Evolutionary conservation across 2,797 vertebrate species (phyloP).

Genomic region (Molossus molossus): DNA sequence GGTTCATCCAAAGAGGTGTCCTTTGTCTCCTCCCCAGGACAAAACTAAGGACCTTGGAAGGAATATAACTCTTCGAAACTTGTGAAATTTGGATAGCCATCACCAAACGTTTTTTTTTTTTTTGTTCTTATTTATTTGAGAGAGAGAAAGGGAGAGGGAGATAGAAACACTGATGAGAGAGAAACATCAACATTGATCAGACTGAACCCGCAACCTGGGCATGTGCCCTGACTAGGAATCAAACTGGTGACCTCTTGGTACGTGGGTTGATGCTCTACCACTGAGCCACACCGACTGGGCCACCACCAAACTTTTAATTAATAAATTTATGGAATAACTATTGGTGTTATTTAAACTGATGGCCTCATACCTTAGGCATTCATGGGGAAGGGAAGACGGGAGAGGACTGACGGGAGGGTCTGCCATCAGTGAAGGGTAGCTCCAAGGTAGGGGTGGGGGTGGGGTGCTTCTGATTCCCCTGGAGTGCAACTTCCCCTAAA

Average conservation of each 20-base stretch:
- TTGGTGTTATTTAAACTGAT: slow-evolving; percentile 46
- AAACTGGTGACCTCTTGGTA: too few relatives aligned
- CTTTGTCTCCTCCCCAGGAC: neutral
- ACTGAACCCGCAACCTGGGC: too few relatives aligned
- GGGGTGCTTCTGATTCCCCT: too few relatives aligned
- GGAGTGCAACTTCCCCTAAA: neutral
- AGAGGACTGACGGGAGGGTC: neutral
- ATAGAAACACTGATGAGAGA: too few relatives aligned
- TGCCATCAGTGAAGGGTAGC: neutral
- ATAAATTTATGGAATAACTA: slow-evolving; percentile 30
- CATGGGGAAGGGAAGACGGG: neutral
- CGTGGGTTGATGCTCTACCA: too few relatives aligned
- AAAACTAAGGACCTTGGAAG: neutral
- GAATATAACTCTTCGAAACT: neutral
- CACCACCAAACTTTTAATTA: neutral
- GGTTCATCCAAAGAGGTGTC: slow-evolving; percentile 15
- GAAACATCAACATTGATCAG: too few relatives aligned
- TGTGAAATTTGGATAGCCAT: neutral
- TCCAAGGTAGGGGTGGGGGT: neutral
- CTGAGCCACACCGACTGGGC: too few relatives aligned
- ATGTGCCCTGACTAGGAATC: too few relatives aligned
- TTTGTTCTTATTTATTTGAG: too few relatives aligned
- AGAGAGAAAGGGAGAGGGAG: too few relatives aligned
- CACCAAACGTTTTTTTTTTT: neutral
- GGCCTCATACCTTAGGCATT: slow-evolving; percentile 18